Evolutionary conservation across 2,113 vertebrate genomes (phyloP), one percentile per base, ranked within the genome.

Genomic region (Geococcyx californianus): DNA sequence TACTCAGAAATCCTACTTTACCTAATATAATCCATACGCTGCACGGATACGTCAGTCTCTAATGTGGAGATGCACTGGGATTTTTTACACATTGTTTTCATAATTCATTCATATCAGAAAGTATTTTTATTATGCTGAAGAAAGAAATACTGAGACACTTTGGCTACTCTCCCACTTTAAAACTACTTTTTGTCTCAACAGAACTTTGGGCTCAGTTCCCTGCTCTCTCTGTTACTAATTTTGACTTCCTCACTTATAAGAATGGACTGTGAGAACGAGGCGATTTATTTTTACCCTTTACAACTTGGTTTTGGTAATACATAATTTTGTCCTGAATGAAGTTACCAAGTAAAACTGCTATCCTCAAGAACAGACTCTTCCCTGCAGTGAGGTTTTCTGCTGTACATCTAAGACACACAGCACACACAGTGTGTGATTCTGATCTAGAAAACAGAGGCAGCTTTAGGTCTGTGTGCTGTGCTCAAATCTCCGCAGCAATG

Each of bases 371-470:
- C 3, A 49, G 68, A 51, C 56, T 70, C 60, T 15, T 75, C 42
- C 25, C 38, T 59, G 47, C 31, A 54, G 59, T 3, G 9, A 21
- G 2, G 11, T 31, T 62, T 79, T 83, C 49, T 86, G 15, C 45
- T 42, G 6, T 23, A 33, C 5, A 7, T 33, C 52, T 34, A 28
- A 68, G 62, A 7, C 68, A 63, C 63, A 80, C n/a, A 76, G 51
- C 8, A 54, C 29, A 86, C n/a, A 45, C 7, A 42, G 7, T 2
- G 19, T 21, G 23, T 0, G 0, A 17, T 11, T 60, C 26, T 40
- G 15, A 38, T 62, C 15, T 63, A 29, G 47, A 72, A 34, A 52
- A 67, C 2, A 42, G 58, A n/a, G 14, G 67, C 40, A 62, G 26
- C 34, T 59, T 72, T 13, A 63, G 36, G 55, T 45, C 36, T 80